Evolutionary conservation across 1,140 invertebrate genomes (phyloP).

Genomic region (Drosophila ohnishii): DNA sequence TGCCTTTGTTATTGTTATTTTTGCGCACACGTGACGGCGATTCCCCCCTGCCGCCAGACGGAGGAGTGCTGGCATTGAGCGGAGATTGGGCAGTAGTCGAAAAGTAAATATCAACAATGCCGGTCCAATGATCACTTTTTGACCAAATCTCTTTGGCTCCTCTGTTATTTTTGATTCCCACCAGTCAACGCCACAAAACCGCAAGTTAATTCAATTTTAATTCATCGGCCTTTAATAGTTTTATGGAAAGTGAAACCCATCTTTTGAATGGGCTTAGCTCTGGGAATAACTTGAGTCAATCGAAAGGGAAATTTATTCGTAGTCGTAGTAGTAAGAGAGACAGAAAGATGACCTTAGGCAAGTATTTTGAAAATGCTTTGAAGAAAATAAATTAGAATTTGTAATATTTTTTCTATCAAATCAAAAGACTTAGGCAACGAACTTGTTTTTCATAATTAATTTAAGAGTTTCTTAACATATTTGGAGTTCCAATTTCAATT

Average conservation of each 20-base stretch:
- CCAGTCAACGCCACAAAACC: constrained; percentile 26
- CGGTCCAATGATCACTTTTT: constrained; percentile 40
- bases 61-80: constrained; percentile 58
- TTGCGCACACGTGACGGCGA: constrained; percentile 39
- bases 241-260: constrained; percentile 54
- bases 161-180: constrained; percentile 48
- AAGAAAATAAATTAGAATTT: neutral
- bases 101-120: constrained; percentile 59
- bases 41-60: constrained; percentile 6
- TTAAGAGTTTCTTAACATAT: neutral
- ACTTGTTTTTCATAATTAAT: constrained; percentile 2
- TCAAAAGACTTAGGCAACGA: constrained; percentile 68
- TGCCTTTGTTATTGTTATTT: constrained; percentile 57
- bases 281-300: constrained; percentile 31
- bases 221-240: constrained; percentile 51
- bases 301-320: constrained; percentile 41
- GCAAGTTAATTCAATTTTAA: constrained; percentile 69
- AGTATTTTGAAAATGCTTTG: neutral
- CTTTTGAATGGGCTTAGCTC: constrained; percentile 18
- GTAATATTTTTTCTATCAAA: neutral
- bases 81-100: constrained; percentile 59
- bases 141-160: constrained; percentile 19
- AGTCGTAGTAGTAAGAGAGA: constrained; percentile 1
- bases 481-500: accelerated
- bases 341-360: too few species aligned